Percentiles rank a stretch among this genome's conserved stretches.
Conservation (phyloP, 1,140 invertebrate genomes). For the Scylla paramamosain region DNA sequence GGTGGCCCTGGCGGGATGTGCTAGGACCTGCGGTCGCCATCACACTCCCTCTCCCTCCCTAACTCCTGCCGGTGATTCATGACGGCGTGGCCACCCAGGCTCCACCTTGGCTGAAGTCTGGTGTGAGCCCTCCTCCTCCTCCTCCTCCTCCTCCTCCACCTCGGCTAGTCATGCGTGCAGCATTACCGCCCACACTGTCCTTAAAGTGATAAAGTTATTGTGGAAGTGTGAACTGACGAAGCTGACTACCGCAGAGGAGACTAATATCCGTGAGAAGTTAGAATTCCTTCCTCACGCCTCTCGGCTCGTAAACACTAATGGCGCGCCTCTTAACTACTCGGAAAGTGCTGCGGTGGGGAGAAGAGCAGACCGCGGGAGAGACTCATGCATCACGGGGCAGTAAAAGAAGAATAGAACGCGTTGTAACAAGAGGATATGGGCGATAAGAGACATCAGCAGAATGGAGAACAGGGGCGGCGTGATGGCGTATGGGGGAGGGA, state of each 20-base stretch:
- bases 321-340: neutral
- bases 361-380: neutral
- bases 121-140: neutral
- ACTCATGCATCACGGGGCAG: constrained; percentile 8
- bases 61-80: neutral
- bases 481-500: neutral
- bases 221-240: neutral
- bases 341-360: neutral
- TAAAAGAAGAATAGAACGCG: constrained; percentile 23
- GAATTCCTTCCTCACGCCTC: constrained; percentile 18
- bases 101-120: neutral
- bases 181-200: neutral
- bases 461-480: neutral
- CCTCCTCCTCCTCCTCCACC: neutral
- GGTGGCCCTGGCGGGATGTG: neutral
- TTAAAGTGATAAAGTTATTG: constrained; percentile 1
- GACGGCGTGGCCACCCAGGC: neutral
- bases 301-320: constrained; percentile 21
- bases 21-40: neutral
- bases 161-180: neutral
- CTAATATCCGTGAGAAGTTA: constrained; percentile 22
- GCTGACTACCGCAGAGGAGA: neutral
- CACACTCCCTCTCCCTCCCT: neutral
- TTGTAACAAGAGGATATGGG: neutral
- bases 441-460: constrained; percentile 1